Evolutionary conservation across 2,113 vertebrate species (phyloP).

Genomic region (Scomber japonicus): DNA sequence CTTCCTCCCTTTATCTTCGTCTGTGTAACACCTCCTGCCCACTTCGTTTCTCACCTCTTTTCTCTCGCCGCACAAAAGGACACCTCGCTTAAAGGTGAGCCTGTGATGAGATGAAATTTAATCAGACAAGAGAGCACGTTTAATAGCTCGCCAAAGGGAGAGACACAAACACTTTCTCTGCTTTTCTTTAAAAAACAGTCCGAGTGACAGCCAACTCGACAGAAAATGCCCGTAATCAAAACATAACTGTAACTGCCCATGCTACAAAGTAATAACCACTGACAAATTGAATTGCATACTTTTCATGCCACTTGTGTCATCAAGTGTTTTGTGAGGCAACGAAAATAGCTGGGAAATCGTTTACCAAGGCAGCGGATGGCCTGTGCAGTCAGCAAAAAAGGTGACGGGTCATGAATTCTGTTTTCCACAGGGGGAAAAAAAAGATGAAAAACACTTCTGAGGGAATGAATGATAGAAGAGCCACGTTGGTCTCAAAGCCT

Average conservation of each 20-base stretch:
- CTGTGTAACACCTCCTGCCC: slow-evolving; percentile 18
- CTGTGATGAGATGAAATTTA: slow-evolving; percentile 53
- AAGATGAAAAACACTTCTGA: slow-evolving; percentile 69
- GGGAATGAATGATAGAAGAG: slow-evolving; percentile 74
- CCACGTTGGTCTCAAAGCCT: slow-evolving; percentile 45
- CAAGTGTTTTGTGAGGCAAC: slow-evolving; percentile 73
- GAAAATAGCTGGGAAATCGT: slow-evolving; percentile 64
- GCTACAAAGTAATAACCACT: slow-evolving; percentile 57
- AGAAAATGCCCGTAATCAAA: slow-evolving; percentile 64
- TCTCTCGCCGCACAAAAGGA: slow-evolving; percentile 50
- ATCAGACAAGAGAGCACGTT: slow-evolving; percentile 51
- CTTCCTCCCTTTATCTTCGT: slow-evolving; percentile 46
- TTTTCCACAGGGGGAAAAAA: slow-evolving; percentile 49
- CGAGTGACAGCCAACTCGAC: slow-evolving; percentile 19
- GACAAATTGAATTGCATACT: slow-evolving; percentile 73
- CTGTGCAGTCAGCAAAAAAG: slow-evolving; percentile 75
- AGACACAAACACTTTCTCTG: slow-evolving; percentile 27
- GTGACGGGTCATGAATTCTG: slow-evolving; percentile 81
- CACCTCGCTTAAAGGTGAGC: slow-evolving; percentile 43
- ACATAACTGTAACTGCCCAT: slow-evolving; percentile 38
- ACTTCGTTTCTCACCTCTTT: slow-evolving; percentile 41
- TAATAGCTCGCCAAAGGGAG: slow-evolving; percentile 24
- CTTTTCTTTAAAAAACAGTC: slow-evolving; percentile 21
- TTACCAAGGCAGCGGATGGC: slow-evolving; percentile 59
- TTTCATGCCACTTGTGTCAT: slow-evolving; percentile 73